Base-by-base conservation (phyloP, 1,140 invertebrate genomes). In the Galleria mellonella region DNA sequence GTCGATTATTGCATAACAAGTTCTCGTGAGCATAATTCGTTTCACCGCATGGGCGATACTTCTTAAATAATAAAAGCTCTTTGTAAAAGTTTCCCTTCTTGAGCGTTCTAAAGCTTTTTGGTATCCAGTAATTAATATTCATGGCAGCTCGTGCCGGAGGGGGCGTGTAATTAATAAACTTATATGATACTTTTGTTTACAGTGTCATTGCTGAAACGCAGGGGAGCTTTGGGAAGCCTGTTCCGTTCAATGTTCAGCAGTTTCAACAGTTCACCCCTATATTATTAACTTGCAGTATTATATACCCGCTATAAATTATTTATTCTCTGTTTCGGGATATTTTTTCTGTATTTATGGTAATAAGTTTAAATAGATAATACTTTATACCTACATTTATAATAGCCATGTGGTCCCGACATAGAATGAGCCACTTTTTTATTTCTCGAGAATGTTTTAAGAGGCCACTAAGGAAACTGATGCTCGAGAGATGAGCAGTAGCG, bases 121-220 rank as follows among this genome's bases (percentile, higher is more conserved):
- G 76, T 79, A 84, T 81, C 71, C 76, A 65, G 76, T 79, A 84
- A 84, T 83, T 83, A 83, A 79, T 83, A 84, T 84, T 84, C 81
- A 84, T 83, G 74, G 70, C 72, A 75, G 63, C 72, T 73, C 61
- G 62, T 73, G 66, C 62, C 67, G 59, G 63, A 82, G 76, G 79
- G 77, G 71, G 58, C 63, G 63, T 77, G 72, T 84, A 83, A 84
- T 84, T 84, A 84, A 84, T 84, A 84, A 84, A 84, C 81, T 84
- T 84, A 84, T 84, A 83, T 84, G 81, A 84, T 82, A 81, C 77
- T 84, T 84, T 84, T 84, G 81, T 84, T 84, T 82, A 75, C 74
- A 79, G 65, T 84, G 77, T 84, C 81, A 77, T 67, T 68, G 43
- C 56, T 69, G 72, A 75, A 67, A 63, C 59, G 62, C 48, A 45